phyloP scores from a whole-genome alignment of 1,140 invertebrate species.

The Cherax quadricarinatus region DNA sequence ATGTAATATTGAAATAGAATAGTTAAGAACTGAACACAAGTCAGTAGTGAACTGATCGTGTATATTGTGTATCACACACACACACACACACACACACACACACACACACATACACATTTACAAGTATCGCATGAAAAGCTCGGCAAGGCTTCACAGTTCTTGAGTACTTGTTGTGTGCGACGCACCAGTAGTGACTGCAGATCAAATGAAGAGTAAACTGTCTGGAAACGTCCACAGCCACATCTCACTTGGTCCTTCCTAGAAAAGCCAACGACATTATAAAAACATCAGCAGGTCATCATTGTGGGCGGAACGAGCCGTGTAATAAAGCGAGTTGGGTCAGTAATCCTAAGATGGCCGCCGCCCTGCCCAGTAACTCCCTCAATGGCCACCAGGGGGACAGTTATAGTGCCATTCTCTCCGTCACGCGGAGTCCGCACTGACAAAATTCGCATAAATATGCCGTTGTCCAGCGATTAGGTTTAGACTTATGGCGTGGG shows the following conservation, averaged over 20 bases:
- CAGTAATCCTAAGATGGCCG: conserved; percentile 69
- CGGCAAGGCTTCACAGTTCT: no score
- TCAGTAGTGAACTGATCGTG: no score
- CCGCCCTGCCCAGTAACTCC: conserved; percentile 65
- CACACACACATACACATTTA: no score
- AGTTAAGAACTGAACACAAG: no score
- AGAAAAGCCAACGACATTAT: conserved; percentile 48
- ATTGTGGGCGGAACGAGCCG: conserved; percentile 56
- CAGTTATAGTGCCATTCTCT: conserved; percentile 68
- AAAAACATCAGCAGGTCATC: conserved; percentile 71
- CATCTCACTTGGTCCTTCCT: conserved; percentile 36
- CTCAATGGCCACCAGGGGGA: conserved; percentile 66
- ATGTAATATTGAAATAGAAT: no score
- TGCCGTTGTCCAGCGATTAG: conserved; percentile 65
- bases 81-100: no score
- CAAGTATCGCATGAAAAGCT: no score
- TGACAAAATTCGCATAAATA: conserved; percentile 69
- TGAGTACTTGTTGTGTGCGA: no score
- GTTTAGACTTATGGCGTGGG: conserved; percentile 54
- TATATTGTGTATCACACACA: no score
- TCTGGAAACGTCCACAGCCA: background rate
- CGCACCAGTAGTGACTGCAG: background rate
- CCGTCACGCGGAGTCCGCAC: conserved; percentile 52
- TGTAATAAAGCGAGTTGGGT: conserved; percentile 67
- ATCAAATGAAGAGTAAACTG: background rate